Evolutionary conservation across 2,888 invertebrate genomes (phyloP), one percentile per base, ranked within the genome.

Genomic region (Empis livida): DNA sequence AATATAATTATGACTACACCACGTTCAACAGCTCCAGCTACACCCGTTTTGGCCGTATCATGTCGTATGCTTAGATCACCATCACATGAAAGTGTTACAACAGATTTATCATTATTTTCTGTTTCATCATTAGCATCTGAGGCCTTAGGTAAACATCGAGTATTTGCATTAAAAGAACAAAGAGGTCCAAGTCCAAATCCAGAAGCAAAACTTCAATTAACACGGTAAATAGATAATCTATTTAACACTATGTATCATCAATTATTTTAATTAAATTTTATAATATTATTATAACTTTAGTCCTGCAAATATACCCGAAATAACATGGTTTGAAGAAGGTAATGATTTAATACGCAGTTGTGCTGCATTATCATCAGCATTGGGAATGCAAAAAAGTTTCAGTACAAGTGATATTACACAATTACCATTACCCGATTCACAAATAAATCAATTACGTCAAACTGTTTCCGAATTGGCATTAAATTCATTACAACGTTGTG

Each of bases 301-400:
- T 44, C 55, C 77, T 5, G 74, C 77, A 1, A 76, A 78, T 57
- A 77, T 79, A 51, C 76, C 78, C 1, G 80, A 81, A 62, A 75
- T 79, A 38, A 64, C 79, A 38, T 75, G 79, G 73, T 76, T 78
- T 51, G 87, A 87, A 67, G 82, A 82, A 59, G 86, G 86, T 61
- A 81, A 82, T 47, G 85, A 85, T 59, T 69, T 87, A 56, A 82
- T 90, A 50, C 77, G 83, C 27, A 84, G 84, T 48, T 89, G 88
- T 63, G 87, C 84, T 0, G 83, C 81, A 9, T 73, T 89, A 23
- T 85, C 86, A 43, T 82, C 84, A 0, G 85, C 82, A 44, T 71
- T 88, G 0, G 88, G 89, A 2, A 74, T 88, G n/a, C 83, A 86
- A 43, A 80, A 87, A 58, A 86, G 85, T 57, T 88, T 89, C 71